Evolutionary conservation across 2,797 vertebrate genomes (phyloP), one percentile per base, ranked within the genome.

Genomic region (Enteromius radiatus): DNA sequence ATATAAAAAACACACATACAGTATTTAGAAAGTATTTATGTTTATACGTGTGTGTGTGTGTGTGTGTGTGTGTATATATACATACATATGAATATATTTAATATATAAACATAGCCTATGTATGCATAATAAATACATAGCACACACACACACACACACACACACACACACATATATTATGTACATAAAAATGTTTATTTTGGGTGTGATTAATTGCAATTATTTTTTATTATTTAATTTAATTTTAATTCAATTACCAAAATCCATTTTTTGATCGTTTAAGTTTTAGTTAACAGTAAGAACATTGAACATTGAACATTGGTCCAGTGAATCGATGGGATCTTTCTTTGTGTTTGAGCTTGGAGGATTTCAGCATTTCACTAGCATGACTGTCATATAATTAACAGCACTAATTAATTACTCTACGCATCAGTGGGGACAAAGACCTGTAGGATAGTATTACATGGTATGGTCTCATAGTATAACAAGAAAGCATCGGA

Each of bases 401-500:
- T 73, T 74, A 84, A 69, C 74, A 71, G 69, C 47, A 10, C 43
- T 80, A 74, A 76, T 76, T 76, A 78, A 85, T 68, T 36, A 64
- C 68, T 83, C 45, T 28, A 63, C 3, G 69, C 68, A 28, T 26
- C 38, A 9, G 6, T 67, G 47, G 21, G 43, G n/a, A 68, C 31
- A 76, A 71, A 31, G 19, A 64, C n/a, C 23, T 65, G 38, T 26
- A 76, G 76, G 26, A 79, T 31, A 28, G 47, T 33, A 43, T 82
- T 82, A 76, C 71, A 75, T 0, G 19, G 47, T 67, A 61, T 67
- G 33, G 81, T 83, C 26, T 63, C 64, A 21, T 19, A 63, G 65
- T 70, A 28, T 61, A 77, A 47, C 19, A 69, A 26, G 38, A 63
- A 70, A 67, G 49, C 74, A 43, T 17, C 5, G 0, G n/a, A 73